These are phyloP conservation scores for Hermodice carunculata DNA, from an alignment of 2,888 invertebrate genomes.

Conservation along the genomic window DNA sequence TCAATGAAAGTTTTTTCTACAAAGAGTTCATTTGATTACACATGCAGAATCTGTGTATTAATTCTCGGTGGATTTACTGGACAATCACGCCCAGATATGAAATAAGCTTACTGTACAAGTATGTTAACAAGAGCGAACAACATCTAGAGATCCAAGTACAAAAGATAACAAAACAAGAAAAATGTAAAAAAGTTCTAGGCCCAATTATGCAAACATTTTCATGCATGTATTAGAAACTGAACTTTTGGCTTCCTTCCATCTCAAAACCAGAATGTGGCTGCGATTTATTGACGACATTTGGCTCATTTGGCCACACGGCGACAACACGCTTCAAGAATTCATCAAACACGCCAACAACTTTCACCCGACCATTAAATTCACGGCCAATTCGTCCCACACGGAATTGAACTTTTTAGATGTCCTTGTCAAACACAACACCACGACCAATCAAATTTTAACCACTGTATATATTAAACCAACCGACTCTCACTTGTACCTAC, in stretches of 20 bases:
- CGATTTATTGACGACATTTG: not conserved
- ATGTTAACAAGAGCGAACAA: no score
- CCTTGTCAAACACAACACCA: not conserved
- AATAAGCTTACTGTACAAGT: no score
- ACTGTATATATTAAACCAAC: conserved; percentile 2
- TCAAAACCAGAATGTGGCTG: not conserved
- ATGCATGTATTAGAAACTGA: not conserved
- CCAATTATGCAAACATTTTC: conserved; percentile 1
- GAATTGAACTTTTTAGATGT: not conserved
- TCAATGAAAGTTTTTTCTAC: no score
- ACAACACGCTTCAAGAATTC: not conserved
- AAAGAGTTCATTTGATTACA: no score
- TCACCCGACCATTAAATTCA: conserved; percentile 1
- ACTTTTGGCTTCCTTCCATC: not conserved
- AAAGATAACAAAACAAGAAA: no score
- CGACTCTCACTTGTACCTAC: not conserved
- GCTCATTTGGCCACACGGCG: not conserved
- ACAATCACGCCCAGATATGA: no score
- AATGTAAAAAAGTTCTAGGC: no score
- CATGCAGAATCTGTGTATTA: no score
- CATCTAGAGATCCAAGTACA: no score
- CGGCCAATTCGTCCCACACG: not conserved
- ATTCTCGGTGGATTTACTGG: no score
- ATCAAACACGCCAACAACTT: not conserved
- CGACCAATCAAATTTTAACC: not conserved